Evolutionary conservation across 2,888 invertebrate genomes (phyloP).

Genomic region (Pristionchus maxplancki): DNA sequence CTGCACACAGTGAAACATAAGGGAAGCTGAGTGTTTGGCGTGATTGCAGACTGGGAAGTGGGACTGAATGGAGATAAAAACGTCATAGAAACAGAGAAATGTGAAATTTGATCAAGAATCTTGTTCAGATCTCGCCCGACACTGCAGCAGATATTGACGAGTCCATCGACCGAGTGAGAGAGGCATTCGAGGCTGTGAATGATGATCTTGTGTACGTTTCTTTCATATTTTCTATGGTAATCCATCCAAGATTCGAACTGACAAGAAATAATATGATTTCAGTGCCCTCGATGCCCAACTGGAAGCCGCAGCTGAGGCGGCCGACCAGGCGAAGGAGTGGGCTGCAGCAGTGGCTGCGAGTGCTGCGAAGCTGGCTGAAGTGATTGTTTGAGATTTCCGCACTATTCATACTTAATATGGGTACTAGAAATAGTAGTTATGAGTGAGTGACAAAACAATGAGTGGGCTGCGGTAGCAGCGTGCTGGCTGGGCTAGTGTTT

Average conservation of each 20-base stretch:
- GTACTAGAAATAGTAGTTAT: too few relatives aligned
- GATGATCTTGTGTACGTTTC: neutral
- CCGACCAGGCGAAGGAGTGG: neutral
- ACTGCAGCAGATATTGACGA: constrained; percentile 51
- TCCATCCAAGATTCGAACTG: neutral
- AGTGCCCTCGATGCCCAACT: neutral
- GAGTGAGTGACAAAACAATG: too few relatives aligned
- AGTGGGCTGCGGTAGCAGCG: too few relatives aligned
- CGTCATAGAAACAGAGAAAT: too few relatives aligned
- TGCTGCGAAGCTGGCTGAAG: constrained; percentile 48
- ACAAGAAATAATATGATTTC: neutral
- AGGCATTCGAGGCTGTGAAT: constrained; percentile 44
- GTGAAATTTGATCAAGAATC: neutral
- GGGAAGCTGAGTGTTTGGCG: too few relatives aligned
- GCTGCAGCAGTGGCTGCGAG: neutral
- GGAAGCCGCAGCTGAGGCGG: constrained; percentile 3
- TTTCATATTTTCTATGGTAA: neutral
- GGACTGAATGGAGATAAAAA: too few relatives aligned
- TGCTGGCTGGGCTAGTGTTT: too few relatives aligned
- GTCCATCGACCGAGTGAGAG: constrained; percentile 48
- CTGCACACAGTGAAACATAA: too few relatives aligned
- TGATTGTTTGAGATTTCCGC: neutral
- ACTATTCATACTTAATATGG: too few relatives aligned
- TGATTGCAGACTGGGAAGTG: too few relatives aligned
- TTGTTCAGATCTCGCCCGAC: constrained; percentile 45